phyloP scores from a whole-genome alignment of 2,888 invertebrate species.

The Gandaritis pyraliata region DNA sequence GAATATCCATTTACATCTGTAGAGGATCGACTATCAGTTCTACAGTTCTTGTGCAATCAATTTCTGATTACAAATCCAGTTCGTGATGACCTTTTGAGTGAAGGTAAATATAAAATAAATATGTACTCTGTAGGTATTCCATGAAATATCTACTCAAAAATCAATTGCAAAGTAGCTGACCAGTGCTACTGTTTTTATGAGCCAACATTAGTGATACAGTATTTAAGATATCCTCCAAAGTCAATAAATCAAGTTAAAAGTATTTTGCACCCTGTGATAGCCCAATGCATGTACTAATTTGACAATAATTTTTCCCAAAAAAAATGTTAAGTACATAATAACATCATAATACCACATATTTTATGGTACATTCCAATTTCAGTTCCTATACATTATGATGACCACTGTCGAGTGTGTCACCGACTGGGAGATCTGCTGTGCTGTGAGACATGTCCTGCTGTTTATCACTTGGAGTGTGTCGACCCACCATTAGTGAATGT shows the following conservation, averaged over 20 bases:
- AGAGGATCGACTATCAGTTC: conserved; percentile 90
- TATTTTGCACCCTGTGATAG: background rate
- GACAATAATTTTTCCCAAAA: no score
- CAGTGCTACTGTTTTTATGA: background rate
- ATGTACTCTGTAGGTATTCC: background rate
- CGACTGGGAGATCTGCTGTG: conserved; percentile 97
- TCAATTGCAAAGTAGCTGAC: background rate
- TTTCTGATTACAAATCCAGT: conserved; percentile 97
- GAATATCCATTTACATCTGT: conserved; percentile 95
- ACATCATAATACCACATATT: background rate
- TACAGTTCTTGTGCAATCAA: conserved; percentile 97
- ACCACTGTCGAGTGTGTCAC: conserved; percentile 96
- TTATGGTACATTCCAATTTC: conserved; percentile 43
- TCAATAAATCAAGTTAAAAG: no score
- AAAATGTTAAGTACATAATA: no score
- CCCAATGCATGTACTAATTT: no score
- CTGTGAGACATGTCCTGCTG: conserved; percentile 99
- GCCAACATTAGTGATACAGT: background rate
- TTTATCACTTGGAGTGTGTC: conserved; percentile 98
- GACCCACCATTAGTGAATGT: conserved; percentile 97
- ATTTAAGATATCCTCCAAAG: background rate
- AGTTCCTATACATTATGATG: conserved; percentile 95
- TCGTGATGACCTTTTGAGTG: conserved; percentile 96
- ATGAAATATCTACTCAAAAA: no score
- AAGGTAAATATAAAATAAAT: conserved; percentile 85